A percentile compares a stretch with the other conserved stretches of the same genome.
Conservation (phyloP, 1,140 invertebrate genomes). For the Meloidogyne floridensis region DNA sequence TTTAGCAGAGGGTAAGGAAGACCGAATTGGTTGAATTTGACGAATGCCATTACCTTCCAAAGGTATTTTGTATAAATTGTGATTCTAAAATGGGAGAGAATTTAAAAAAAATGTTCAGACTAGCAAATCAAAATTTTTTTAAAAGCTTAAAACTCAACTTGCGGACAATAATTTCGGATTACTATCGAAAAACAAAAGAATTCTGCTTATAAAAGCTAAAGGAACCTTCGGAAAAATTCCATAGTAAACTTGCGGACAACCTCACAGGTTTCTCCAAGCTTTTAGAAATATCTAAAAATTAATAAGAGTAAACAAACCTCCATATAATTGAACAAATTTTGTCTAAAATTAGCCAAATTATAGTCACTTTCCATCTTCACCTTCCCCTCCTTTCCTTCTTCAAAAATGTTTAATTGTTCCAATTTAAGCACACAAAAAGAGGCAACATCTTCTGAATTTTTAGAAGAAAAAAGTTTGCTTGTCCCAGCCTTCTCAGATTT, state of each 20-base stretch:
- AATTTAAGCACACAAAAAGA: slow-evolving; percentile 30
- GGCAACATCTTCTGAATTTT: slow-evolving; percentile 1
- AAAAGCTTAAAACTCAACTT: no score
- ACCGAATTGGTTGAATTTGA: neutral
- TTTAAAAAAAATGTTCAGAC: no score
- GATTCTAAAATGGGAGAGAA: no score
- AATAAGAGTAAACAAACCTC: neutral
- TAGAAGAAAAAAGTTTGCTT: neutral
- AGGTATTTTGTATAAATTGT: neutral
- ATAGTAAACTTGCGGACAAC: no score
- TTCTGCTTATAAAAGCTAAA: no score
- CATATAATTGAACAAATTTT: slow-evolving; percentile 10
- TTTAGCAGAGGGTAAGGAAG: neutral
- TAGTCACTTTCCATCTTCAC: neutral
- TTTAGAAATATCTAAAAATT: slow-evolving; percentile 5
- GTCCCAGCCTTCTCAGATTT: neutral
- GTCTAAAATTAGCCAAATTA: neutral
- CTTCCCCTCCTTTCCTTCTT: neutral
- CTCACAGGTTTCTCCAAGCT: no score
- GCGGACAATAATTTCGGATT: no score
- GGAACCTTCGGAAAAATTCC: no score
- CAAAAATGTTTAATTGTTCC: slow-evolving; percentile 17
- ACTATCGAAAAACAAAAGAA: no score
- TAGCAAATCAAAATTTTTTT: no score
- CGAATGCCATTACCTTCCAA: neutral